Conservation (phyloP, 2,797 vertebrate species). For the Pteropus rufus region DNA sequence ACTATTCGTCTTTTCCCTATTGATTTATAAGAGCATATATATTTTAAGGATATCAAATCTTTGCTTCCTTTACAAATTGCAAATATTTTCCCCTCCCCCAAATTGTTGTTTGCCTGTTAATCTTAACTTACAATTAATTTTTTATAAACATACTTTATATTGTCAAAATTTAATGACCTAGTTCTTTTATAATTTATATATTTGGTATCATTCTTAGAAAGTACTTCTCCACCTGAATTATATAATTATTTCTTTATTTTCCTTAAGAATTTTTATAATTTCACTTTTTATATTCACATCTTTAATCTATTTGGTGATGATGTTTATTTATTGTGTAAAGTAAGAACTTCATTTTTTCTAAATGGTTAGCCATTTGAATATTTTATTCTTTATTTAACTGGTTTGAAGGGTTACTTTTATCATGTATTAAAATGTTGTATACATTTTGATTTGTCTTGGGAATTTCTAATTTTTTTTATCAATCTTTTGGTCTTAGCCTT, state of each 20-base stretch:
- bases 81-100: background rate
- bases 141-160: background rate
- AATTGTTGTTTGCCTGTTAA: background rate
- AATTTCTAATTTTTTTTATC: too few species aligned
- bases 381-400: background rate
- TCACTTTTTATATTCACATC: background rate
- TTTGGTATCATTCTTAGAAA: conserved; percentile 1
- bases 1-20: background rate
- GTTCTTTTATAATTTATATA: background rate
- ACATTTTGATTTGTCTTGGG: too few species aligned
- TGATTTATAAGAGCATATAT: background rate
- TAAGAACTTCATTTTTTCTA: background rate
- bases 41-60: background rate
- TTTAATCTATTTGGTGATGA: background rate
- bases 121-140: background rate
- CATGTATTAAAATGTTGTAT: too few species aligned
- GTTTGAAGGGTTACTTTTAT: background rate
- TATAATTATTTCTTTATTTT: background rate
- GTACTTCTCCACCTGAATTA: background rate
- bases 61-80: background rate
- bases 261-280: background rate
- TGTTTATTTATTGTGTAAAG: background rate
- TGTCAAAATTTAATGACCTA: background rate
- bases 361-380: background rate
- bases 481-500: too few species aligned